Evolutionary conservation across 2,888 invertebrate genomes (phyloP), one percentile per base, ranked within the genome.

Genomic region (Protodeltote pygarga): DNA sequence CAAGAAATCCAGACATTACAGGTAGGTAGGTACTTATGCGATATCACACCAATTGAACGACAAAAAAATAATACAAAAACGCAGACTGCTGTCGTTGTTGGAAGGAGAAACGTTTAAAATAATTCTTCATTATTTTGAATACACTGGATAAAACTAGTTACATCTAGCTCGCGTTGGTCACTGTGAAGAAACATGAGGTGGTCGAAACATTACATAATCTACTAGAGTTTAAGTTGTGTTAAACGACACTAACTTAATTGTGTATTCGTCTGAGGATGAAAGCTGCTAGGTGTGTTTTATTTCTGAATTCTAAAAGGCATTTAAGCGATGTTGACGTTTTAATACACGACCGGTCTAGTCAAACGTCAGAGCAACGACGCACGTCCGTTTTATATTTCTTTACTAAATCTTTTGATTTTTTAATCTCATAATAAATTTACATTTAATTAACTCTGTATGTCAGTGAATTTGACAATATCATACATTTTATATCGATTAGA

Each of bases 71-170:
- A 47, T 23, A 37, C 32, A 14, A 24, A 47, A 20, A 37, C 32
- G 13, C 17, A 44, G 29, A 34, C 41, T 45, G 60, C 41, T 50
- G 64, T 62, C 49, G 45, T 54, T 38, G 31, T 38, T 31, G 31
- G 33, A 45, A 55, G 31, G 35, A 64, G 68, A 69, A 65, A 46
- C 60, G 49, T 72, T 75, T 72, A 60, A 69, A 75, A 75, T 73
- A 75, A 75, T 74, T 64, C 71, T 71, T 72, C 58, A 73, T 71
- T 72, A 76, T 78, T 77, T 54, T 16, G 41, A 58, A 64, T 63
- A 60, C 79, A 81, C 82, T 80, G 75, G 82, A 73, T 76, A 64
- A 59, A 79, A 78, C 83, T 79, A 72, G 84, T 78, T 68, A 25
- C 31, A 53, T 75, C 81, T 73, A 73, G 82, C 73, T 57, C 40